Percentiles rank a stretch among this genome's conserved stretches.
These are phyloP conservation scores for Xylocopa sonorina DNA, from an alignment of 1,140 invertebrate genomes.

Conservation along the genomic window DNA sequence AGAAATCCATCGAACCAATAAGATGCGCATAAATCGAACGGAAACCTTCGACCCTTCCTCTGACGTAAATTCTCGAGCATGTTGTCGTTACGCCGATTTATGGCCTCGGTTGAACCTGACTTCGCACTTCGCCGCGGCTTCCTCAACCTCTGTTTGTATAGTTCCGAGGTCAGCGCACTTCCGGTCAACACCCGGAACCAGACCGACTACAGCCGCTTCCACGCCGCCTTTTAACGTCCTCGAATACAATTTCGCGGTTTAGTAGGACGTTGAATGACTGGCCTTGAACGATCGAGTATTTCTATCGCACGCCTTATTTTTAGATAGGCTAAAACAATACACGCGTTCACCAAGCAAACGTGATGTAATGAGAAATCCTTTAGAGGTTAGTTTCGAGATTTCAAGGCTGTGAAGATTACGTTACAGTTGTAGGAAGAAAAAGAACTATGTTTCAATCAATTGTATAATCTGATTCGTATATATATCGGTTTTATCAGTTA, in stretches of 20 bases:
- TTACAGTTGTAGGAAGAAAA: background rate
- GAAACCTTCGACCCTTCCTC: background rate
- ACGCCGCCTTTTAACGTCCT: background rate
- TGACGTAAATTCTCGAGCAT: conserved; percentile 38
- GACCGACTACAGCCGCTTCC: background rate
- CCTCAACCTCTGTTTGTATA: background rate
- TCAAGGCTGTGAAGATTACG: background rate
- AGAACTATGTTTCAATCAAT: background rate
- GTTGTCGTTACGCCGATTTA: conserved; percentile 31
- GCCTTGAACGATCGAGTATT: background rate
- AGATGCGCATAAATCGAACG: conserved; percentile 11
- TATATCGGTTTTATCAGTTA: too few relatives aligned
- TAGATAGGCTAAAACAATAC: background rate
- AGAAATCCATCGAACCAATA: conserved; percentile 13
- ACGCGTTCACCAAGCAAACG: background rate
- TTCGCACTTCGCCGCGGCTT: background rate
- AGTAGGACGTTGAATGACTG: too few relatives aligned
- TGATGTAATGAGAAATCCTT: background rate
- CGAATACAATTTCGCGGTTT: background rate
- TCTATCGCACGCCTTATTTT: background rate
- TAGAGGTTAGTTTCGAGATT: background rate
- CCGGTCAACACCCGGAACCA: background rate
- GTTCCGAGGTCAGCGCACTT: conserved; percentile 29
- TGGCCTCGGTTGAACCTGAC: background rate
- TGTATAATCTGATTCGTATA: too few relatives aligned